Base-by-base conservation (phyloP, 2,888 invertebrate genomes). In the Linhomoeus sp. region DNA sequence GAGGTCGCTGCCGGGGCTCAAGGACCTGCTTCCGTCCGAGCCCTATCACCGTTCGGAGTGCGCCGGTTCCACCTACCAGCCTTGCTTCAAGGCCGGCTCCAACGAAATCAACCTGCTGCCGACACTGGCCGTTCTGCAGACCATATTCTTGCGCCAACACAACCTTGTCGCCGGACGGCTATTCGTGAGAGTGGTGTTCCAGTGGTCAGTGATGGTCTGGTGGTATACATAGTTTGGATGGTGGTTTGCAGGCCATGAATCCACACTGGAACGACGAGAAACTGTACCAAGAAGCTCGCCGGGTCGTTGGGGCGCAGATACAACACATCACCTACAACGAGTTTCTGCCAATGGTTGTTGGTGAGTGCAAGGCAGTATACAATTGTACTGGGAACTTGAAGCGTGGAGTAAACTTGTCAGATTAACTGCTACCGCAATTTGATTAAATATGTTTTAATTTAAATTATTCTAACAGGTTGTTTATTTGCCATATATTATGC, bases 261-360 rank as follows among this genome's bases (percentile, higher is more conserved):
- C 59, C 58, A 7, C 59, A 60, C 35, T 49, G 49, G 49, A 43
- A 42, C 20, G 49, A 49, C 25, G 49, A 49, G 24, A 22, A 39
- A 22, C 46, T 49, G 20, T 49, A 48, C 24, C 70, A 65, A 49
- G 66, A 69, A 50, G 55, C 65, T 1, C 58, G 70, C 43, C 56
- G 66, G 45, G 66, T 72, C 41, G 55, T 68, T 1, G 56, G 59
- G 3, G 71, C 69, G 20, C 61, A 67, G 44, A 55, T 88, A 81
- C 72, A 70, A 50, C 57, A 62, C 42, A 58, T 64, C 15, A 56
- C 60, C 2, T 66, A 56, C 52, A 55, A 56, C 20, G 62, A 66
- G 49, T 66, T 55, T 44, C 67, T 90, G 45, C 88, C 88, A 0
- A 73, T 86, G 46, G 72, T 90, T 44, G 73, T 90, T 14, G 85